Evolutionary conservation across 1,140 invertebrate species (phyloP), one percentile per base, ranked within the genome.

Genomic region (Lepidurus couesii): DNA sequence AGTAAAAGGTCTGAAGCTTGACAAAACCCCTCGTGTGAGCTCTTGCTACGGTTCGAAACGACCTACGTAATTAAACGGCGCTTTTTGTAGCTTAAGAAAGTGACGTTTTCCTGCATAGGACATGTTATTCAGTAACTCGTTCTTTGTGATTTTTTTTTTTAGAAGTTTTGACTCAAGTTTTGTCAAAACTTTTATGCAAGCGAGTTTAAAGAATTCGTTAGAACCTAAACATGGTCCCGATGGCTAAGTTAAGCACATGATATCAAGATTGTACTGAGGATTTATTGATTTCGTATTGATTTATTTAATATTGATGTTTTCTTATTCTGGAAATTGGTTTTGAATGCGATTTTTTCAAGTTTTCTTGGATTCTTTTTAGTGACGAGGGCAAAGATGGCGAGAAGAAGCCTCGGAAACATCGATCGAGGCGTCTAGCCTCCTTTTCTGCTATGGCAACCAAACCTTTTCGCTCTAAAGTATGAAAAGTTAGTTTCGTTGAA

Each of bases 1-100:
- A 65, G 53, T 65, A 65, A 65, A 65, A 65, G 53, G 53, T 65
- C 53, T 65, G 53, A 65, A 65, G 53, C 53, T 65, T 65, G 53
- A 65, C 53, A 65, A 21, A 21, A 65, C 10, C 53, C 21, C 21
- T 21, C 13, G 53, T 13, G 13, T 21, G 16, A 21, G 53, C 13
- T 65, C 53, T 65, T 65, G 53, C 13, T 65, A 34, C 53, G 53
- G 53, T 21, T n/a, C 16, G 21, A 65, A 65, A 13, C 13, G 53
- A 65, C 53, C 53, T 21, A 65, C 4, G 21, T 13, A 65, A 65
- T 13, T n/a, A 65, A 16, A 65, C 8, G 6, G 53, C 6, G n/a
- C 16, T 21, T 65, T 65, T 65, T n/a, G 16, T 7, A 65, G 53
- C 21, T 65, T 65, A 11, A 7, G 16, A 65, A 65, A 65, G 53